These are phyloP conservation scores for Scelioninae gen. 1 DNA, from an alignment of 2,888 invertebrate genomes.

Conservation along the genomic window DNA sequence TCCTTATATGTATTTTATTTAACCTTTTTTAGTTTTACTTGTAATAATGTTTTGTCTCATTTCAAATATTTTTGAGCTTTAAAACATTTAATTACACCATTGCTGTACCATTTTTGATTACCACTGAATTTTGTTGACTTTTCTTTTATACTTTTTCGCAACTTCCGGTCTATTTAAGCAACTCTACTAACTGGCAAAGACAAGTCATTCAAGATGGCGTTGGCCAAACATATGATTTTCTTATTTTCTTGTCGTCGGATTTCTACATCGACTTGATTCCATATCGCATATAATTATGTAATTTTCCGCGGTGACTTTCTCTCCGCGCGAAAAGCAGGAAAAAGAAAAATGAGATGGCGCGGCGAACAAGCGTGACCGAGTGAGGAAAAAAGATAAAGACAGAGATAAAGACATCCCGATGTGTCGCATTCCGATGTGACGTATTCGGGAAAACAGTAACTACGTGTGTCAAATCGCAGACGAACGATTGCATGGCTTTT, in stretches of 20 bases:
- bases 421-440: conserved; percentile 62
- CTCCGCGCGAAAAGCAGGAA: conserved; percentile 28
- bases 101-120: no score
- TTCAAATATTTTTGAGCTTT: no score
- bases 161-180: conserved; percentile 61
- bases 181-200: conserved; percentile 54
- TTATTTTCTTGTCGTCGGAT: conserved; percentile 66
- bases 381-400: neutral
- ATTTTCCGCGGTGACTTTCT: conserved; percentile 64
- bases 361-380: neutral
- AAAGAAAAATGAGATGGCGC: neutral
- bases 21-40: no score
- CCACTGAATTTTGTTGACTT: no score
- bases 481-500: conserved; percentile 39
- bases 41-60: no score
- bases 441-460: conserved; percentile 51
- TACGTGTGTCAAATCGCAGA: conserved; percentile 48
- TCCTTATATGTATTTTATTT: no score
- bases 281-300: conserved; percentile 64
- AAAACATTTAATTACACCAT: no score
- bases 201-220: conserved; percentile 39
- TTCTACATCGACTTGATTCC: conserved; percentile 66
- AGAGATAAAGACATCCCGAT: conserved; percentile 47
- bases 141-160: conserved; percentile 31
- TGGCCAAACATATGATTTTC: conserved; percentile 59